Evolutionary conservation across 2,113 vertebrate genomes (phyloP).

Genomic region (Mirounga angustirostris): DNA sequence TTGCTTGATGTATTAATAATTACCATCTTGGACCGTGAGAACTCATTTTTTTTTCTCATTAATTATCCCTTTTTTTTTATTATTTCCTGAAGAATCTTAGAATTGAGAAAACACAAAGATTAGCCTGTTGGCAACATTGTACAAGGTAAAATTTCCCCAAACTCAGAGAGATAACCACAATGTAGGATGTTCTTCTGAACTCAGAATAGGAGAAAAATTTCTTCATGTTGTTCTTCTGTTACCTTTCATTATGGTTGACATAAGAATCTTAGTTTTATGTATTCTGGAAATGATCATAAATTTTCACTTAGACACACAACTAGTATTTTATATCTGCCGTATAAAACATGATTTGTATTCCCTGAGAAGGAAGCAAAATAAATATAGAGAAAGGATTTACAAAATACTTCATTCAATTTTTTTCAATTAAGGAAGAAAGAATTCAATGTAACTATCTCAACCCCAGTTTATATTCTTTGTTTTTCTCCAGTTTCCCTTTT

Average conservation of each 20-base stretch:
- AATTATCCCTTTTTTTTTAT: background rate
- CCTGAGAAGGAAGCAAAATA: conserved; percentile 78
- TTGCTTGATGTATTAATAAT: background rate
- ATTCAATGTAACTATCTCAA: conserved; percentile 90
- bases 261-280: conserved; percentile 55
- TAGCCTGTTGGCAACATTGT: background rate
- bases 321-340: conserved; percentile 59
- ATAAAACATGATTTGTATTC: conserved; percentile 74
- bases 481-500: conserved; percentile 87
- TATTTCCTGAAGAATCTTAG: conserved; percentile 15
- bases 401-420: conserved; percentile 70
- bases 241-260: conserved; percentile 48
- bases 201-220: conserved; percentile 22
- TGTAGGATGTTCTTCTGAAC: conserved; percentile 10
- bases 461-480: conserved; percentile 90
- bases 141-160: background rate
- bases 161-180: conserved; percentile 7
- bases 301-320: conserved; percentile 27
- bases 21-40: background rate
- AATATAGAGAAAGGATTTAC: conserved; percentile 80
- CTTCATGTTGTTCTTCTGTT: background rate
- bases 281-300: conserved; percentile 53
- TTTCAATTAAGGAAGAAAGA: conserved; percentile 87
- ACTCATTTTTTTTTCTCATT: background rate
- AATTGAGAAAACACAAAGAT: background rate